Percentiles rank a stretch among this genome's conserved stretches.
phyloP scores from a whole-genome alignment of 2,888 invertebrate genomes.

The Alentia gelatinosa region DNA sequence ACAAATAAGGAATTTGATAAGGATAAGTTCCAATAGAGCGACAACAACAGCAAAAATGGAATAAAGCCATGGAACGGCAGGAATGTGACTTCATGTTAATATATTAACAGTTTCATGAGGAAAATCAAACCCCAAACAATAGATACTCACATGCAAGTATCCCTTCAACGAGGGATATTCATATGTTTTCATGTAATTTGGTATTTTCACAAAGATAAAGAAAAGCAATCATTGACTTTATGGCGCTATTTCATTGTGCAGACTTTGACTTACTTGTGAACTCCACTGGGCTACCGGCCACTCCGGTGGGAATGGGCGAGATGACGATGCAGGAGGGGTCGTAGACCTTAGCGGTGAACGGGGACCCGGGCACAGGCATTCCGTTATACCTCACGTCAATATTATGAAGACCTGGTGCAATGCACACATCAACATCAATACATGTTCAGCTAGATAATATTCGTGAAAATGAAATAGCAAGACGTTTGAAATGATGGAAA shows the following conservation, averaged over 20 bases:
- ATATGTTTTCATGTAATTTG: no score
- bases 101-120: no score
- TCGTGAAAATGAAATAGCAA: no score
- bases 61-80: no score
- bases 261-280: slow-evolving; percentile 92
- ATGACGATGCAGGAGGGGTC: slow-evolving; percentile 86
- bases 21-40: no score
- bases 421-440: no score
- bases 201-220: no score
- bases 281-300: slow-evolving; percentile 94
- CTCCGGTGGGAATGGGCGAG: slow-evolving; percentile 92
- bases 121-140: background rate
- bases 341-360: slow-evolving; percentile 95
- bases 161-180: no score
- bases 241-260: background rate
- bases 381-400: slow-evolving; percentile 79
- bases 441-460: no score
- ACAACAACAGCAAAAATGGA: background rate
- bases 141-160: background rate
- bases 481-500: no score
- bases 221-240: background rate
- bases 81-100: no score
- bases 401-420: slow-evolving; percentile 83
- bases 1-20: background rate
- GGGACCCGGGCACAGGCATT: slow-evolving; percentile 91